A percentile compares a stretch with the other conserved stretches of the same genome.
Evolutionary conservation across 1,140 invertebrate genomes (phyloP).

Genomic region (Drosophila kepulauana): DNA sequence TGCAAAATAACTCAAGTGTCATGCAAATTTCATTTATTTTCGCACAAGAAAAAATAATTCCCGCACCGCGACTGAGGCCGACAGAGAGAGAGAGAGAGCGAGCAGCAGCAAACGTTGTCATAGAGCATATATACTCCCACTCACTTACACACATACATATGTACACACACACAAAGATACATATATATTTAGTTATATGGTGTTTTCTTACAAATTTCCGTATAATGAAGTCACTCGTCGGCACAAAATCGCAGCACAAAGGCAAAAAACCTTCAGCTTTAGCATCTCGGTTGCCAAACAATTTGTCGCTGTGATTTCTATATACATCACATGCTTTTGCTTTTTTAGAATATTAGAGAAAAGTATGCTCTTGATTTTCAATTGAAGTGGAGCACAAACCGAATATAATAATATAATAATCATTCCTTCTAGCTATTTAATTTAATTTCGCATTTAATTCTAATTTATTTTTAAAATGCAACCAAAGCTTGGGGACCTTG

Average conservation of each 20-base stretch:
- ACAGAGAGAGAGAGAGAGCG: no score
- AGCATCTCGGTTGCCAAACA: slow-evolving; percentile 40
- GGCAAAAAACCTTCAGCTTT: slow-evolving; percentile 44
- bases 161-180: slow-evolving; percentile 4
- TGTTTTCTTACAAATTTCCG: slow-evolving; percentile 70
- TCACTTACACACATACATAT: neutral
- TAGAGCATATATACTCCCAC: slow-evolving; percentile 41
- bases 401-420: slow-evolving; percentile 67
- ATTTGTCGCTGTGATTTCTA: slow-evolving; percentile 50
- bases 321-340: neutral
- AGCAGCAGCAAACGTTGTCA: slow-evolving; percentile 58
- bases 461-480: slow-evolving; percentile 76
- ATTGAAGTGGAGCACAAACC: slow-evolving; percentile 65
- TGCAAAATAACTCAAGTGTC: slow-evolving; percentile 85
- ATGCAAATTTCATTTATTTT: slow-evolving; percentile 85
- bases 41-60: slow-evolving; percentile 78
- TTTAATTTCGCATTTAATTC: slow-evolving; percentile 79
- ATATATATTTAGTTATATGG: slow-evolving; percentile 55
- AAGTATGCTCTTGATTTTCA: slow-evolving; percentile 70
- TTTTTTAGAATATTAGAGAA: slow-evolving; percentile 73
- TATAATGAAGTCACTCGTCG: slow-evolving; percentile 76
- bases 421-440: slow-evolving; percentile 60
- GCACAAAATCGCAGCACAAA: slow-evolving; percentile 53
- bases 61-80: slow-evolving; percentile 55
- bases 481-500: slow-evolving; percentile 1